Evolutionary conservation across 1,140 invertebrate genomes (phyloP).

Genomic region (Meloidogyne floridensis): DNA sequence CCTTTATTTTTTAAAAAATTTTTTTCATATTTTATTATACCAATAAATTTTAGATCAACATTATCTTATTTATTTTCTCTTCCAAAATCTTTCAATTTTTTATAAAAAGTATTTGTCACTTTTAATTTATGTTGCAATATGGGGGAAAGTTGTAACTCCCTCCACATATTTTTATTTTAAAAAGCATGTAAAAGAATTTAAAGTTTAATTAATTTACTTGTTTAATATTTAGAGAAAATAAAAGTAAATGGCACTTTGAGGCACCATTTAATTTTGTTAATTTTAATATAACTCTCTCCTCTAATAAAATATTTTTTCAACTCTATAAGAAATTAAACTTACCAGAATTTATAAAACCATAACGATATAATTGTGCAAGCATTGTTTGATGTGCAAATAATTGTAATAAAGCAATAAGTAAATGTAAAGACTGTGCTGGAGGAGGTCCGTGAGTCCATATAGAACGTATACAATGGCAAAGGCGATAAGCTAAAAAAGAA

Average conservation of each 20-base stretch:
- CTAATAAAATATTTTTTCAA: too few species aligned
- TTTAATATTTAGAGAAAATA: too few species aligned
- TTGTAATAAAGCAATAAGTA: conserved; percentile 58
- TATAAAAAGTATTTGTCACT: neutral
- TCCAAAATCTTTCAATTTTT: neutral
- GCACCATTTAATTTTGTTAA: too few species aligned
- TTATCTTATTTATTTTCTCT: neutral
- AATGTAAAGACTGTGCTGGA: conserved; percentile 58
- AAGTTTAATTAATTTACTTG: too few species aligned
- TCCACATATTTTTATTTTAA: neutral
- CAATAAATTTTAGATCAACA: neutral
- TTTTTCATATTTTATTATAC: too few species aligned
- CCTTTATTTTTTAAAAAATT: too few species aligned
- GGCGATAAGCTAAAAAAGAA: conserved; percentile 42
- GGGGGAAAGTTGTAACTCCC: too few species aligned
- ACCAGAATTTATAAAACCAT: conserved; percentile 65
- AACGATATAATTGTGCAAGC: conserved; percentile 62
- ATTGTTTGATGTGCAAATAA: conserved; percentile 65
- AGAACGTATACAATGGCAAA: conserved; percentile 47
- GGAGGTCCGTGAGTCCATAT: conserved; percentile 61
- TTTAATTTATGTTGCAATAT: neutral
- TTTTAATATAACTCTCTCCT: too few species aligned
- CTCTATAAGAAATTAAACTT: neutral
- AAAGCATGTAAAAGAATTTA: too few species aligned
- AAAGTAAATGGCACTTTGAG: too few species aligned